Evolutionary conservation across 2,797 vertebrate genomes (phyloP).

Genomic region (Bufotes viridis): DNA sequence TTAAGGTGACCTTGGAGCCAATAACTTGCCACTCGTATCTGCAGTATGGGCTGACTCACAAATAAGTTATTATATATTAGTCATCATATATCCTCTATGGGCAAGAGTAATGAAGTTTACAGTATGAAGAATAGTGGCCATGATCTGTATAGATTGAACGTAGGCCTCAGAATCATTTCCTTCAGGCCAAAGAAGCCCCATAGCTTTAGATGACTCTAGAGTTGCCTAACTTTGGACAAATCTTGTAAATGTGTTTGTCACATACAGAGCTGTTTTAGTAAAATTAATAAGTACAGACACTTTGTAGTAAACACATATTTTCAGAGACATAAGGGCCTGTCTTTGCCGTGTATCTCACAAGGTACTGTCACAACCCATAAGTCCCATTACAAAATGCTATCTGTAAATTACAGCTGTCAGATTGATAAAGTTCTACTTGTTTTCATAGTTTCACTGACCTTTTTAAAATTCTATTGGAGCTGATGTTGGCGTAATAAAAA

Average conservation of each 20-base stretch:
- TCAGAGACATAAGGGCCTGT: background rate
- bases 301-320: constrained; percentile 16
- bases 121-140: too few relatives aligned
- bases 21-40: too few relatives aligned
- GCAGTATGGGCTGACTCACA: too few relatives aligned
- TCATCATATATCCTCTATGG: too few relatives aligned
- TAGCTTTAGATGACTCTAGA: too few relatives aligned
- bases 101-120: too few relatives aligned
- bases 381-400: constrained; percentile 33
- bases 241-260: background rate
- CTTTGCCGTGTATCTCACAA: background rate
- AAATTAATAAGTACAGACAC: constrained; percentile 1
- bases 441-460: constrained; percentile 52
- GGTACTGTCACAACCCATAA: constrained; percentile 41
- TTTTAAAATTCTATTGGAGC: constrained; percentile 50
- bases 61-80: too few relatives aligned
- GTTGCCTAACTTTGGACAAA: too few relatives aligned
- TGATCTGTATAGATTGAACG: too few relatives aligned
- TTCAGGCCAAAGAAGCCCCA: too few relatives aligned
- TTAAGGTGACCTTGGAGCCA: too few relatives aligned
- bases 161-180: too few relatives aligned
- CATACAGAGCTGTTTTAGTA: background rate
- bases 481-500: constrained; percentile 39
- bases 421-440: constrained; percentile 46
- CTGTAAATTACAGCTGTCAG: constrained; percentile 46